phyloP scores from a whole-genome alignment of 2,888 invertebrate genomes.

The Ichneumon xanthorius region DNA sequence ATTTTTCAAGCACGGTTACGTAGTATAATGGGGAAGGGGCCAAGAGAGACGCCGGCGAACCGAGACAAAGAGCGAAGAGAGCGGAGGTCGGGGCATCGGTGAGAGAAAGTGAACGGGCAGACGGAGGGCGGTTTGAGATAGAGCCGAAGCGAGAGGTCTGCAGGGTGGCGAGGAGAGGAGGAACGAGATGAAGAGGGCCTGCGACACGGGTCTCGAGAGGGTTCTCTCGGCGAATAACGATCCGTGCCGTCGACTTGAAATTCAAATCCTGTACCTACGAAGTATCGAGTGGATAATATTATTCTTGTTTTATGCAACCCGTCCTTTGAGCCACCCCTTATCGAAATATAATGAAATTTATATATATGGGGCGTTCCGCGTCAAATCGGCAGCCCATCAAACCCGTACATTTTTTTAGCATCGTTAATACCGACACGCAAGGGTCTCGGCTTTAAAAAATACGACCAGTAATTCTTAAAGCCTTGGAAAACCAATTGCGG shows the following conservation, averaged over 20 bases:
- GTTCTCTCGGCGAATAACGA: conserved; percentile 71
- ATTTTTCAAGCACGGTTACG: conserved; percentile 73
- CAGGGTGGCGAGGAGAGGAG: conserved; percentile 5
- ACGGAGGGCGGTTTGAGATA: neutral
- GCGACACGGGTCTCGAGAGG: conserved; percentile 36
- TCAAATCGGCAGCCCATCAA: no score
- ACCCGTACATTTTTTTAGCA: no score
- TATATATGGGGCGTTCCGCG: neutral
- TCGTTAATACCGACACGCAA: no score
- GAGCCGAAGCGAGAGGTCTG: conserved; percentile 7
- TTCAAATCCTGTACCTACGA: conserved; percentile 69
- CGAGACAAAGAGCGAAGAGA: conserved; percentile 46
- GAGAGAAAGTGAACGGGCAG: conserved; percentile 16
- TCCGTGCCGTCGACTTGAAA: conserved; percentile 68
- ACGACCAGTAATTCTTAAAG: no score
- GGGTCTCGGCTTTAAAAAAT: no score
- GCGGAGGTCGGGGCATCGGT: conserved; percentile 23
- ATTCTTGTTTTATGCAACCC: conserved; percentile 51
- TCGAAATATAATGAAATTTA: conserved; percentile 38
- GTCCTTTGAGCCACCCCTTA: conserved; percentile 52
- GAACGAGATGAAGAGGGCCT: conserved; percentile 44
- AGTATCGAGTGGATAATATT: conserved; percentile 64
- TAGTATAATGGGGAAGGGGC: conserved; percentile 68
- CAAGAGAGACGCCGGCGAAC: neutral
- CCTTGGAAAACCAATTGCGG: no score